Base-by-base conservation (phyloP, 2,113 vertebrate genomes). In the Mormoops blainvillei region DNA sequence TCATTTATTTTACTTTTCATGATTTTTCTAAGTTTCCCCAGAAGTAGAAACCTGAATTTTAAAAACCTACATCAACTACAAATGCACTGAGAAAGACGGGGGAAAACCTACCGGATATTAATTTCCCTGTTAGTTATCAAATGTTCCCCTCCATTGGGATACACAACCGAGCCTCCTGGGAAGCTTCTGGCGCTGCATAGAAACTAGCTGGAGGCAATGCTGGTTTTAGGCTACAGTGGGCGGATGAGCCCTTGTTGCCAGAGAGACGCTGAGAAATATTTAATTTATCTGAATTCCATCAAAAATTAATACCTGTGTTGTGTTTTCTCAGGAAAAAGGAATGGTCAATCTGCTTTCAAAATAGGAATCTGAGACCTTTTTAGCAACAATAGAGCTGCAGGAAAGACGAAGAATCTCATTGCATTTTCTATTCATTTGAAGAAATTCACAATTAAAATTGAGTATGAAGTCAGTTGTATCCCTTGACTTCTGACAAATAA, bases 271-370 rank as follows among this genome's bases (percentile, higher is more conserved):
- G 43, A 80, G 93, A 73, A 87, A 31, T 78, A 52, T 38, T 58
- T 56, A 56, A 70, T 61, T 54, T 94, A 87, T 48, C 16, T 89
- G 73, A 91, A 48, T 83, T 28, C 50, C 81, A 18, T 90, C 13
- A 76, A 18, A 52, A 85, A 33, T n/a, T n/a, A n/a, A 0, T 99
- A 99, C 99, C 99, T 99, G 99, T 99, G 87, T 97, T 98, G 28
- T 98, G 91, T 84, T 99, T 99, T 98, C 99, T 98, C 89, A 99
- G 98, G 50, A 99, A 98, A 96, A 99, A 98, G 94, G 98, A 99
- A 99, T 31, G 99, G 99, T 26, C 98, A 97, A 92, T 99, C 99
- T 26, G 99, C 99, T 98, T 99, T 99, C 97, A 99, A 99, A 91
- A 99, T 95, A 2, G 99, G 98, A 13, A 98, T 98, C 38, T 99